phyloP scores from a whole-genome alignment of 2,113 vertebrate species.

The Empidonax traillii region DNA sequence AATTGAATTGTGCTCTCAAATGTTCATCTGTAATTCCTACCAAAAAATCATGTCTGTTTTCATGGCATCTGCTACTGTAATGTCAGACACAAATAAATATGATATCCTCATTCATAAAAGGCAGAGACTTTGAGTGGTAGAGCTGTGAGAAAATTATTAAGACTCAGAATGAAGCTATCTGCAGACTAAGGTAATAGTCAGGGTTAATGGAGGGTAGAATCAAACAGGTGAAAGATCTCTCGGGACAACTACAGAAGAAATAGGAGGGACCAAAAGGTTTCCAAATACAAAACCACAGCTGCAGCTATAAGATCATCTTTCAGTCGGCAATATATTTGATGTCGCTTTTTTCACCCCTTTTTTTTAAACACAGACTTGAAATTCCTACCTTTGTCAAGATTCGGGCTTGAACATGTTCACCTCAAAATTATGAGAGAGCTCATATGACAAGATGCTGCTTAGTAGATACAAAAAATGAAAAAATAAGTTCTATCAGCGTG shows the following conservation, averaged over 20 bases:
- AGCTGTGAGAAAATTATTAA: background rate
- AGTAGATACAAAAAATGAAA: background rate
- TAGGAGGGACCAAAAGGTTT: background rate
- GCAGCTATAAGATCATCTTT: background rate
- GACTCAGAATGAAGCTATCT: background rate
- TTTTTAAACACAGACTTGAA: background rate
- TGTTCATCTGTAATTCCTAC: background rate
- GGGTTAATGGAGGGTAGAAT: background rate
- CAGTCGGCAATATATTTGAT: background rate
- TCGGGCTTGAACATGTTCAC: background rate
- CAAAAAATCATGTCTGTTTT: background rate
- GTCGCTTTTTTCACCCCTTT: background rate
- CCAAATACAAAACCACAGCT: background rate
- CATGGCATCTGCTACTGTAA: background rate
- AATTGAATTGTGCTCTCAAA: background rate
- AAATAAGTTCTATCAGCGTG: background rate
- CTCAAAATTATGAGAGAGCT: background rate
- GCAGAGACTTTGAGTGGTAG: background rate
- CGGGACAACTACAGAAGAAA: background rate
- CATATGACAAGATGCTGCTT: background rate
- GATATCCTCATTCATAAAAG: background rate
- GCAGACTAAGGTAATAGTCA: background rate
- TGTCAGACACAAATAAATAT: background rate
- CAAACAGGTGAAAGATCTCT: background rate
- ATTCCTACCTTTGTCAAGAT: background rate